Evolutionary conservation across 2,888 invertebrate species (phyloP).

Genomic region (Digitonthophagus gazella): DNA sequence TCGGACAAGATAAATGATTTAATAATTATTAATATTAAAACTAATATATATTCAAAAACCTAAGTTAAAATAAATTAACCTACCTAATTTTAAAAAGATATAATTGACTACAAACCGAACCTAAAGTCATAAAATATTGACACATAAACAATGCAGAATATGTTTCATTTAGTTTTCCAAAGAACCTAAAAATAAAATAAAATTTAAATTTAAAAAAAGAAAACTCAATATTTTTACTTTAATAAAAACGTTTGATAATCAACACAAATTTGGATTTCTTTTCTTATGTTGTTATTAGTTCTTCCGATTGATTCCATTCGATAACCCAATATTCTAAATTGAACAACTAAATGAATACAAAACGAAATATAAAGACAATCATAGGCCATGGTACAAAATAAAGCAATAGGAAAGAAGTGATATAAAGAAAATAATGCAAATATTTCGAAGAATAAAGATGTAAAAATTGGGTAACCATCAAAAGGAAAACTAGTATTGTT

Average conservation of each 20-base stretch:
- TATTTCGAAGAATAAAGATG: slow-evolving; percentile 14
- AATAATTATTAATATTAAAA: neutral
- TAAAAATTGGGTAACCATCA: slow-evolving; percentile 7
- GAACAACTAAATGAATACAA: slow-evolving; percentile 17
- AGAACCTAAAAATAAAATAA: slow-evolving; percentile 18
- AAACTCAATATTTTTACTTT: slow-evolving; percentile 8
- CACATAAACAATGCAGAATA: slow-evolving; percentile 18
- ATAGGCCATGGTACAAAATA: slow-evolving; percentile 8
- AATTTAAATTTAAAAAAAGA: neutral
- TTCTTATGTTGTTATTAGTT: neutral
- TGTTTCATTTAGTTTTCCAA: slow-evolving; percentile 16
- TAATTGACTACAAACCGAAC: slow-evolving; percentile 16
- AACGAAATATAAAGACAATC: slow-evolving; percentile 20
- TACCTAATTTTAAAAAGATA: slow-evolving; percentile 17
- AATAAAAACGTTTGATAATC: slow-evolving; percentile 18
- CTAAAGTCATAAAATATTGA: slow-evolving; percentile 21
- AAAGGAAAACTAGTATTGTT: slow-evolving; percentile 13
- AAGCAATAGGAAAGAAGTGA: slow-evolving; percentile 4
- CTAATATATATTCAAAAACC: neutral
- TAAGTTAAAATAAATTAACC: too few relatives aligned
- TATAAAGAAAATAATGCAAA: slow-evolving; percentile 16
- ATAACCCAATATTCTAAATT: slow-evolving; percentile 17
- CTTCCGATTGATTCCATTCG: neutral
- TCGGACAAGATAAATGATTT: neutral
- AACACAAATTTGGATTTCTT: slow-evolving; percentile 11